These are phyloP conservation scores for Agrochola litura DNA, from an alignment of 2,888 invertebrate genomes.

Conservation along the genomic window DNA sequence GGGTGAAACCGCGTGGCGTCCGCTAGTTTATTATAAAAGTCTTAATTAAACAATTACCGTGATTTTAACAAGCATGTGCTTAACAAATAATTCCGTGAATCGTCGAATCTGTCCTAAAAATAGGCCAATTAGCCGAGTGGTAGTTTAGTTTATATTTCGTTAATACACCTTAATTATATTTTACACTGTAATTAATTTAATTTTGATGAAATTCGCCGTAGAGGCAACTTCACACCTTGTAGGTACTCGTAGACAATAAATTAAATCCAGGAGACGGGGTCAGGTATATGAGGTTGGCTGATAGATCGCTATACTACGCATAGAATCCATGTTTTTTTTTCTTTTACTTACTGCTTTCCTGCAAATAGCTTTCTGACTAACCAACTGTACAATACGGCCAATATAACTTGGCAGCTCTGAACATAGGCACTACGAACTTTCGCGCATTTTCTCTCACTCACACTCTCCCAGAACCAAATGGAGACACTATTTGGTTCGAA, in stretches of 20 bases:
- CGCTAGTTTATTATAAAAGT: not conserved
- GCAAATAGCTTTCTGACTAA: not conserved
- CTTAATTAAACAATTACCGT: not conserved
- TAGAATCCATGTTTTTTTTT: not conserved
- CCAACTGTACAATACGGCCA: not conserved
- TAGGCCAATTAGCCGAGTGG: not conserved
- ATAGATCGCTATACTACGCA: not conserved
- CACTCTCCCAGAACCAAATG: no score
- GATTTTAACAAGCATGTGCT: not conserved
- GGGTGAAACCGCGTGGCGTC: no score
- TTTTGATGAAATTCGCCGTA: not conserved
- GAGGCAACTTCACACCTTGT: not conserved
- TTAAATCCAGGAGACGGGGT: not conserved
- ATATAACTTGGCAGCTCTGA: no score
- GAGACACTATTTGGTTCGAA: no score
- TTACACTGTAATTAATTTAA: not conserved
- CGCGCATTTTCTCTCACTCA: no score
- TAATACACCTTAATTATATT: slow-evolving; percentile 3
- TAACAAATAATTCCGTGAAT: not conserved
- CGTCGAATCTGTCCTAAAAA: not conserved
- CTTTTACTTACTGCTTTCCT: no score
- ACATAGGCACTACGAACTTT: no score
- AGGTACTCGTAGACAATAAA: not conserved
- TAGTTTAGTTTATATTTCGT: not conserved
- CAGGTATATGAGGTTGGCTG: not conserved